A percentile compares a stretch with the other conserved stretches of the same genome.
phyloP scores from a whole-genome alignment of 2,797 vertebrate species.

The Schizopygopsis pylzovi region DNA sequence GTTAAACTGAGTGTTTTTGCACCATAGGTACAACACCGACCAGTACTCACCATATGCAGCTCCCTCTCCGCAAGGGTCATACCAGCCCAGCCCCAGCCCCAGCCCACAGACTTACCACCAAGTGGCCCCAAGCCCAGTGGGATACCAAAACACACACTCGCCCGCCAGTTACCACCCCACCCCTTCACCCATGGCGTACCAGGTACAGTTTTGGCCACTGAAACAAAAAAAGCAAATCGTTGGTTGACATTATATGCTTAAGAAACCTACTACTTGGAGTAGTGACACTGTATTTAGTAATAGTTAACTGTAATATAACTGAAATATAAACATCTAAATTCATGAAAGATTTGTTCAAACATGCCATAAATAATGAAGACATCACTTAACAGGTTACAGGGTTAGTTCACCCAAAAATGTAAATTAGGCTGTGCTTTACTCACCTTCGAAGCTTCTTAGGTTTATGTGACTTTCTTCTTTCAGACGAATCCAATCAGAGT shows the following conservation, averaged over 20 bases:
- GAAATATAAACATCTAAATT: no score
- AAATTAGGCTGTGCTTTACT: no score
- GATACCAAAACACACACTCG: constrained; percentile 94
- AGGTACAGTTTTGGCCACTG: constrained; percentile 75
- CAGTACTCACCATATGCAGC: constrained; percentile 94
- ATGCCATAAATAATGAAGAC: background rate
- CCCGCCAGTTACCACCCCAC: constrained; percentile 95
- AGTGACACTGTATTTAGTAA: no score
- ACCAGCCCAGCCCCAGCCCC: constrained; percentile 94
- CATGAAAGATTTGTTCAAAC: background rate
- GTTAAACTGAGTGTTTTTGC: background rate
- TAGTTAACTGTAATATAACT: no score
- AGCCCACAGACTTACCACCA: constrained; percentile 96
- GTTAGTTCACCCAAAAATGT: no score
- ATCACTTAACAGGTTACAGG: no score
- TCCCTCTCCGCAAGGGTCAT: constrained; percentile 93
- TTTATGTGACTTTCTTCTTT: no score
- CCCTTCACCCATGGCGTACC: constrained; percentile 93
- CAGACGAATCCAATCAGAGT: no score
- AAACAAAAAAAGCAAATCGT: background rate
- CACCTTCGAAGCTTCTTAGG: no score
- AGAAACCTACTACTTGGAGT: background rate
- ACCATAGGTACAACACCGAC: constrained; percentile 92
- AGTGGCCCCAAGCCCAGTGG: constrained; percentile 92
- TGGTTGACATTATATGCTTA: background rate